A percentile compares a stretch with the other conserved stretches of the same genome.
These are phyloP conservation scores for Lysandra coridon DNA, from an alignment of 2,888 invertebrate species.

Conservation along the genomic window DNA sequence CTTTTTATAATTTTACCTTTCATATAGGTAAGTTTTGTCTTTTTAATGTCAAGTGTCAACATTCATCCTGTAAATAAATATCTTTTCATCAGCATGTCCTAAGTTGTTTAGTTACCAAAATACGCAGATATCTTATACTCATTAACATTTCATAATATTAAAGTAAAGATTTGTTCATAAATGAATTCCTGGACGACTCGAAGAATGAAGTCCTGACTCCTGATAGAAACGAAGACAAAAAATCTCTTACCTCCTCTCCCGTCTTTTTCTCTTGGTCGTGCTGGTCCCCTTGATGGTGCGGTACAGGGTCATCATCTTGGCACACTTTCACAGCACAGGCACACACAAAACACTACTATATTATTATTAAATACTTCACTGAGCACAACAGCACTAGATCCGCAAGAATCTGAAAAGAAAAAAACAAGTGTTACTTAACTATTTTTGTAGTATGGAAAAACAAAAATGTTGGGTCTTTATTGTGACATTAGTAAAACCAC, in stretches of 20 bases:
- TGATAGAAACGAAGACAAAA: background rate
- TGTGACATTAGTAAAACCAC: background rate
- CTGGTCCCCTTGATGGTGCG: conserved; percentile 79
- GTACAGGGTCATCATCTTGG: conserved; percentile 80
- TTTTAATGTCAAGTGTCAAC: too few relatives aligned
- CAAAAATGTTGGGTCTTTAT: background rate
- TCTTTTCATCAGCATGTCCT: too few relatives aligned
- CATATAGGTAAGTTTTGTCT: too few relatives aligned
- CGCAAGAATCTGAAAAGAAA: conserved; percentile 30
- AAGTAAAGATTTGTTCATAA: too few relatives aligned
- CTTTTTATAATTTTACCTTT: too few relatives aligned
- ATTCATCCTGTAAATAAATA: too few relatives aligned
- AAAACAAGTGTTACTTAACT: background rate
- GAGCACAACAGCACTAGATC: conserved; percentile 14
- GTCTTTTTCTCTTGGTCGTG: conserved; percentile 73
- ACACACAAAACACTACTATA: conserved; percentile 36
- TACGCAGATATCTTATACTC: too few relatives aligned
- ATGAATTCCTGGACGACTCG: too few relatives aligned
- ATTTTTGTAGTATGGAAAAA: background rate
- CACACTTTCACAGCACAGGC: conserved; percentile 45
- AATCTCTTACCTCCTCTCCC: conserved; percentile 72
- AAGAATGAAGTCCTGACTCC: too few relatives aligned
- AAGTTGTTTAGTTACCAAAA: too few relatives aligned
- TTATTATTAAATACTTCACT: background rate
- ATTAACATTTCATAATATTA: too few relatives aligned